Evolutionary conservation across 2,888 invertebrate genomes (phyloP), one percentile per base, ranked within the genome.

Genomic region (Drepanosiphum platanoidis): DNA sequence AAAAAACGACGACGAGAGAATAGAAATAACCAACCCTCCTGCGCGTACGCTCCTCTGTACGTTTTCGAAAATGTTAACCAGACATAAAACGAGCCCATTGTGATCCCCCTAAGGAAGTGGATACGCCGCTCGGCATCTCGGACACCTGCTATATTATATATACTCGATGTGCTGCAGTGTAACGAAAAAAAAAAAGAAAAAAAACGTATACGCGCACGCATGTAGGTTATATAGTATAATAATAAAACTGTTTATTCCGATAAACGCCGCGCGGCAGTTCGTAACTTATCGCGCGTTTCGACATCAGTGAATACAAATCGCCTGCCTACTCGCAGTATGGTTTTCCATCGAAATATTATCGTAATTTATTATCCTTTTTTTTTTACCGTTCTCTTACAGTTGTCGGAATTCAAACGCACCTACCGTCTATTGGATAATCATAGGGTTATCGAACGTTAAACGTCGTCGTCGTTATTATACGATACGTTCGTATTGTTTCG

Each of bases 121-220:
- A 66, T 61, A 72, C 61, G 39, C 42, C 72, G n/a, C 39, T 64
- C 32, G 61, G 72, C 42, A 42, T 82, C 42, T 32, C 61, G 64
- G 75, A 83, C 83, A 83, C 83, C 83, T 83, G 83, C 83, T 66
- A 22, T n/a, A n/a, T n/a, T n/a, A n/a, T n/a, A n/a, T n/a, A n/a
- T 52, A 83, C 36, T 46, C 46, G 64, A 66, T 64, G 72, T 30
- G 34, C 46, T 36, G 64, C 61, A 1, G 42, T 70, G 22, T 74
- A 74, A 46, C 61, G 27, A 42, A 83, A 72, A 82, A 32, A 61
- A 64, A 61, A 64, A 64, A 27, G n/a, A 15, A 77, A 32, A 39
- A 46, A 30, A 15, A 46, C 1, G 8, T 42, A 42, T 42, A 42
- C n/a, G n/a, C n/a, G n/a, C n/a, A n/a, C n/a, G n/a, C n/a, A n/a